These are phyloP conservation scores for Haliclystus octoradiatus DNA, from an alignment of 30 jellyfish, hydroid and myxozoan species.

Conservation along the genomic window DNA sequence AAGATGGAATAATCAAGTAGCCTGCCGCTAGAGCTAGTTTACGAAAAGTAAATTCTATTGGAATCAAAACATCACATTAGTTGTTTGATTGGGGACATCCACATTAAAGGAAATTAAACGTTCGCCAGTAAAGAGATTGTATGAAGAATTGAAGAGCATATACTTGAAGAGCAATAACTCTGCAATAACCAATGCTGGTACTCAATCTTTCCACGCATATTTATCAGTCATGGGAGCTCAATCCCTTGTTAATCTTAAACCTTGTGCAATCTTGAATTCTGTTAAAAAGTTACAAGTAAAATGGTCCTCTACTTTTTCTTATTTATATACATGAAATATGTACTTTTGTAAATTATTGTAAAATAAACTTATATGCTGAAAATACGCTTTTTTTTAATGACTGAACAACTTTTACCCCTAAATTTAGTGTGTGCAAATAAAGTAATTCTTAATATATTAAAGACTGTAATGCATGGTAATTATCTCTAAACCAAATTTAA, in stretches of 20 bases:
- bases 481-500: too few relatives aligned
- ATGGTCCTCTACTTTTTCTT: too few relatives aligned
- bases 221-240: not conserved
- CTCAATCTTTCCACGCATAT: not conserved
- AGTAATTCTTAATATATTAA: too few relatives aligned
- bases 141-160: not conserved
- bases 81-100: not conserved
- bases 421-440: too few relatives aligned
- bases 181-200: not conserved
- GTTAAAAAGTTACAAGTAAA: not conserved
- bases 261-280: not conserved
- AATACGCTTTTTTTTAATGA: too few relatives aligned
- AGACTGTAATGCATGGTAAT: too few relatives aligned
- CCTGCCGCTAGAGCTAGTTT: slow-evolving; percentile 25
- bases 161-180: not conserved
- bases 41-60: not conserved
- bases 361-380: too few relatives aligned
- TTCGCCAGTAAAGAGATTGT: not conserved
- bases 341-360: too few relatives aligned
- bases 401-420: too few relatives aligned
- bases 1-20: slow-evolving; percentile 38
- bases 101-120: not conserved
- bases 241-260: not conserved
- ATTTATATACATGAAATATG: too few relatives aligned
- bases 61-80: not conserved